These are phyloP conservation scores for Drosophila flavopinicola DNA, from an alignment of 2,888 invertebrate species.

Conservation along the genomic window DNA sequence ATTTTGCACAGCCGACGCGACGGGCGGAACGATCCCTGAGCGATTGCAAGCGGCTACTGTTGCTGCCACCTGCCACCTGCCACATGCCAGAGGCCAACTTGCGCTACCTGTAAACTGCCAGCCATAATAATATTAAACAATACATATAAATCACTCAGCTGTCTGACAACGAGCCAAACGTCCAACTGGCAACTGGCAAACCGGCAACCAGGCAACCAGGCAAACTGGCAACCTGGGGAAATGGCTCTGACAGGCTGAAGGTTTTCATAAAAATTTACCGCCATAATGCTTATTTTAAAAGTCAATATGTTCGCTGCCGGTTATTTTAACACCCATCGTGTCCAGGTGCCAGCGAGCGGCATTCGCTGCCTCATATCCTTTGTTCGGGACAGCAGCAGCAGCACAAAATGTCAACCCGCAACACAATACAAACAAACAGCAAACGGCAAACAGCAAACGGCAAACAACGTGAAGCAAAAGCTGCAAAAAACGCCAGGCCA, in stretches of 20 bases:
- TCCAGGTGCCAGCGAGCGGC: constrained; percentile 72
- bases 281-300: constrained; percentile 81
- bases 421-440: constrained; percentile 37
- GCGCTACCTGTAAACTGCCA: constrained; percentile 60
- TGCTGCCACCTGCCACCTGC: constrained; percentile 21
- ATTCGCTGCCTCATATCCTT: constrained; percentile 63
- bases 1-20: constrained; percentile 72
- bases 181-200: constrained; percentile 17
- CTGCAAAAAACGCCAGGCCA: constrained; percentile 29
- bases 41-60: constrained; percentile 29
- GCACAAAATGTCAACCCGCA: constrained; percentile 61
- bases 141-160: constrained; percentile 78
- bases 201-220: constrained; percentile 4
- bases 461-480: constrained; percentile 66
- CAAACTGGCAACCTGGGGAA: constrained; percentile 29
- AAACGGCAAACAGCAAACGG: constrained; percentile 53
- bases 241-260: constrained; percentile 56
- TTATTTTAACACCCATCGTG: constrained; percentile 79
- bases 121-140: constrained; percentile 79
- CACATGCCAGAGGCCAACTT: constrained; percentile 12
- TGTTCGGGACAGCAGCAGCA: constrained; percentile 47
- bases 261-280: constrained; percentile 78
- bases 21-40: constrained; percentile 55
- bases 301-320: constrained; percentile 78
- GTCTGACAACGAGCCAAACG: constrained; percentile 63